Evolutionary conservation across 2,797 vertebrate genomes (phyloP).

Genomic region (Philypnodon macrostomus): DNA sequence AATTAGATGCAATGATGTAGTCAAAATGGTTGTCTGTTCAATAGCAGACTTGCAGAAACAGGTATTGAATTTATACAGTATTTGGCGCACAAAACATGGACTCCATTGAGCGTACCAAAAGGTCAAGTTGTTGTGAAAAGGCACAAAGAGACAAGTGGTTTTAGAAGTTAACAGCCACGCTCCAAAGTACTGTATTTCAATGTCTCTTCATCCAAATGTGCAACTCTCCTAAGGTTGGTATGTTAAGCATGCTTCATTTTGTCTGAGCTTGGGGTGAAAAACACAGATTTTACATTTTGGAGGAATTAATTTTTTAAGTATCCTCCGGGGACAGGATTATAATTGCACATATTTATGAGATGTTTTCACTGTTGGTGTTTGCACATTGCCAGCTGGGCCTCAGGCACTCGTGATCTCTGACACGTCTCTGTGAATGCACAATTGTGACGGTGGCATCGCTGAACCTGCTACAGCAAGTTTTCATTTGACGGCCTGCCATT

Average conservation of each 20-base stretch:
- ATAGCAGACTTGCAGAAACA: slow-evolving; percentile 21
- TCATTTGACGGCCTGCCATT: slow-evolving; percentile 2
- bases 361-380: slow-evolving; percentile 16
- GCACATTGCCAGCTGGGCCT: slow-evolving; percentile 30
- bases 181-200: slow-evolving; percentile 4
- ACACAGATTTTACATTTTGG: slow-evolving; percentile 14
- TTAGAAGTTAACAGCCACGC: slow-evolving; percentile 7
- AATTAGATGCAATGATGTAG: slow-evolving; percentile 40
- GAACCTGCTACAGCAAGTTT: slow-evolving; percentile 23
- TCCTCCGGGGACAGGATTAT: slow-evolving; percentile 20
- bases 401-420: slow-evolving; percentile 23
- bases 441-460: slow-evolving; percentile 10
- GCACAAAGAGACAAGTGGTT: not conserved
- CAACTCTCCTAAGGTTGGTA: slow-evolving; percentile 10
- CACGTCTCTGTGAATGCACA: slow-evolving; percentile 7
- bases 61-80: slow-evolving; percentile 24
- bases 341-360: slow-evolving; percentile 34
- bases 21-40: slow-evolving; percentile 34
- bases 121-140: slow-evolving; percentile 12
- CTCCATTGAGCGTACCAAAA: slow-evolving; percentile 17
- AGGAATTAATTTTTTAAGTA: slow-evolving; percentile 18
- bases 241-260: slow-evolving; percentile 1
- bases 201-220: slow-evolving; percentile 4
- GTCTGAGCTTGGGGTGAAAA: not conserved
- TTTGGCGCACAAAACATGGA: slow-evolving; percentile 21